phyloP scores from a whole-genome alignment of 2,797 vertebrate species.

The Myiotriccus ornatus region DNA sequence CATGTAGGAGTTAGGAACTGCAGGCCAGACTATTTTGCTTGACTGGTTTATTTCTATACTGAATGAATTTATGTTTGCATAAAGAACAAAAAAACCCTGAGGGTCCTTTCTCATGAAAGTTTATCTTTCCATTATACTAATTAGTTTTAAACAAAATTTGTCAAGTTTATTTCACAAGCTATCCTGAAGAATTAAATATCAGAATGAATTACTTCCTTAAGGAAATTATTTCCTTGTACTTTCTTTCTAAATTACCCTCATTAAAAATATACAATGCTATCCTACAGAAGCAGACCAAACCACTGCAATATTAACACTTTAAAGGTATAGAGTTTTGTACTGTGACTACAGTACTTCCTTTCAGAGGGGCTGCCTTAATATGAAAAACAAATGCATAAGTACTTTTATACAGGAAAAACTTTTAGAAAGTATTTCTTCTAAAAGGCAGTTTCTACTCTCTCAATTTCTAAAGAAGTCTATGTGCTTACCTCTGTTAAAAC shows the following conservation, averaged over 20 bases:
- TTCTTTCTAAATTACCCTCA: slow-evolving; percentile 12
- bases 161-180: slow-evolving; percentile 19
- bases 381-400: neutral
- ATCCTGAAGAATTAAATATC: slow-evolving; percentile 5
- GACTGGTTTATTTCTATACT: neutral
- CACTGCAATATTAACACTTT: neutral
- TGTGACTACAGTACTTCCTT: neutral
- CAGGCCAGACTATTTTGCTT: neutral
- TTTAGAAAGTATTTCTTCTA: neutral
- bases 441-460: neutral
- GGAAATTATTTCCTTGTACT: neutral
- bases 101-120: neutral
- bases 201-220: neutral
- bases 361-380: neutral
- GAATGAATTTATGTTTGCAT: neutral
- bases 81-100: slow-evolving; percentile 13
- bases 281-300: neutral
- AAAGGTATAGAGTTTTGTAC: neutral
- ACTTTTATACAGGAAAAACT: neutral
- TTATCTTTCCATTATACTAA: slow-evolving; percentile 27
- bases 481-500: slow-evolving; percentile 86
- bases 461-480: neutral
- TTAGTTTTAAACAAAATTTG: slow-evolving; percentile 8
- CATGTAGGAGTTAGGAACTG: neutral
- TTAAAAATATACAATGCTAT: neutral